Evolutionary conservation across 1,140 invertebrate species (phyloP).

Genomic region (Melanaphis sacchari): DNA sequence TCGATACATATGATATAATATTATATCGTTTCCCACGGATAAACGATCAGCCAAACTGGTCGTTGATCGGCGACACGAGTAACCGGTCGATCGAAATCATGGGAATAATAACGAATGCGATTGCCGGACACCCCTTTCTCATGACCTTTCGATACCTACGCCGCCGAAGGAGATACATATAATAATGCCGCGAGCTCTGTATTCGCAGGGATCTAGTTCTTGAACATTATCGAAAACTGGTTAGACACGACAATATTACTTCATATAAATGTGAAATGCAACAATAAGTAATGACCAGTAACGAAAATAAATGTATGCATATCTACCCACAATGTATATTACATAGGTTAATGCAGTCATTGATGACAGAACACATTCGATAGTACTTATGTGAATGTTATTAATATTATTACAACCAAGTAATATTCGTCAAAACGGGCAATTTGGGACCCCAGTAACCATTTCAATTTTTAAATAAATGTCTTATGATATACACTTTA

Average conservation of each 20-base stretch:
- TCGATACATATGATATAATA: slow-evolving; percentile 30
- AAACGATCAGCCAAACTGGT: slow-evolving; percentile 46
- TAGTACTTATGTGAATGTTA: not conserved
- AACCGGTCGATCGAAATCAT: slow-evolving; percentile 53
- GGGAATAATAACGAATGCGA: slow-evolving; percentile 24
- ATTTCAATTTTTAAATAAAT: not conserved
- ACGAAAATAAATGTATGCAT: not conserved
- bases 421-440: not conserved
- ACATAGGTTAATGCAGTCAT: not conserved
- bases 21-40: slow-evolving; percentile 40
- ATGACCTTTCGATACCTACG: slow-evolving; percentile 46
- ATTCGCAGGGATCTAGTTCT: not conserved
- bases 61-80: slow-evolving; percentile 14
- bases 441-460: not conserved
- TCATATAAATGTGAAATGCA: not conserved
- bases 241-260: not conserved
- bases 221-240: slow-evolving; percentile 5
- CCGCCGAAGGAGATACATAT: not conserved
- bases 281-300: not conserved
- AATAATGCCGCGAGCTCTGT: not conserved
- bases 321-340: not conserved
- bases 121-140: slow-evolving; percentile 23
- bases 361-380: not conserved
- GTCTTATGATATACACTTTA: too few relatives aligned
- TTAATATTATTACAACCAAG: not conserved